Base-by-base conservation (phyloP, 1,140 invertebrate species). In the Brachystomella parvula region DNA sequence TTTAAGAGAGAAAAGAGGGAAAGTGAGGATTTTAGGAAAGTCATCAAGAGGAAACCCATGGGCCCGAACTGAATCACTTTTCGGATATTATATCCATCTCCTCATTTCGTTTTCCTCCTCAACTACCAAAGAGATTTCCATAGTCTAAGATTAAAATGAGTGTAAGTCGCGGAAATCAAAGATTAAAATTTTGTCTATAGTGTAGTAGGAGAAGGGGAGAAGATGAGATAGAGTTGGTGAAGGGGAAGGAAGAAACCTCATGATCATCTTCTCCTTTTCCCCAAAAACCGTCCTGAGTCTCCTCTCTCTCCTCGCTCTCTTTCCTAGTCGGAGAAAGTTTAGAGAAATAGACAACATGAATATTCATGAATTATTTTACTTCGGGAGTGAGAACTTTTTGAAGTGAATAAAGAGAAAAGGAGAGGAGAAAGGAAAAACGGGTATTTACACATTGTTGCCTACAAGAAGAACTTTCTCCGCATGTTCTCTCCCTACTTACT, bases 101-200 rank as follows among this genome's bases (percentile, higher is more conserved):
- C 47, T 69, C 67, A 65, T 69, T 68, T 65, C 59, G 58, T 57
- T 65, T 39, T 47, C 63, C 39, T 44, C 39, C 39, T 44, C 39
- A 12, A 44, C 9, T 44, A n/a, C 9, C n/a, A 12, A 12, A 44
- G 21, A 56, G 9, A 9, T 21, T n/a, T 21, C 21, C 53, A 44
- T 12, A 44, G 39, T 53, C 49, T 53, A 17, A 53, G 49, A 53
- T 53, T 53, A 53, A 53, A 53, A 68, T 64, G 69, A 65, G 66
- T 66, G 65, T 69, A 71, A 68, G 63, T 68, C 64, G 68, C 61
- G 63, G 70, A 72, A 72, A 72, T 72, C 70, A 72, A 72, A 72
- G 70, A 72, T 72, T 72, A 69, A 64, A 66, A 69, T 69, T 69
- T 58, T 62, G 68, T 66, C 61, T 68, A 59, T 64, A 53, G 47